phyloP scores from a whole-genome alignment of 2,113 vertebrate species.

The Engystomops pustulosus region DNA sequence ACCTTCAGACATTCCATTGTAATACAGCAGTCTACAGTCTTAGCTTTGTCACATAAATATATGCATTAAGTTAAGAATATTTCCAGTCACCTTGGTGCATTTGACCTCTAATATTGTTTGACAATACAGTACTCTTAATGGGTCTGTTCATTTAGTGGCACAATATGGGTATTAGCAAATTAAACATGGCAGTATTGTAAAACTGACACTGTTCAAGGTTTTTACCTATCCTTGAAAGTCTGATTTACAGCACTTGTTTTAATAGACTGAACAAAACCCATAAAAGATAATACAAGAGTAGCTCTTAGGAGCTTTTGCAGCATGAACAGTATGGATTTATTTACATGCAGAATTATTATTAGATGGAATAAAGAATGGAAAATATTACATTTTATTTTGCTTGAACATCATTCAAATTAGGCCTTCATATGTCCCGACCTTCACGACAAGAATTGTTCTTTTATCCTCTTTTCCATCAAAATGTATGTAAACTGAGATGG shows the following conservation, averaged over 20 bases:
- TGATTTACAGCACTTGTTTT: slow-evolving; percentile 20
- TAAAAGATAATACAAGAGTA: slow-evolving; percentile 24
- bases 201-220: slow-evolving; percentile 25
- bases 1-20: background rate
- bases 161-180: slow-evolving; percentile 23
- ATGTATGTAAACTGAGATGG: too few relatives aligned
- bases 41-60: background rate
- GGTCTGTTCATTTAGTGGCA: background rate
- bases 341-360: background rate
- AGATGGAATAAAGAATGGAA: background rate
- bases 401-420: background rate
- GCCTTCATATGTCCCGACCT: background rate
- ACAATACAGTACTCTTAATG: slow-evolving; percentile 17
- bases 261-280: slow-evolving; percentile 8
- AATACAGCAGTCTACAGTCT: background rate
- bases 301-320: slow-evolving; percentile 19
- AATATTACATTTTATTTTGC: background rate
- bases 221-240: slow-evolving; percentile 31
- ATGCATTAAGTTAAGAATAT: slow-evolving; percentile 2
- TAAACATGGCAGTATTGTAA: slow-evolving; percentile 23
- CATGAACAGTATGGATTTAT: slow-evolving; percentile 8
- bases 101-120: slow-evolving; percentile 19
- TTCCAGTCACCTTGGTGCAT: background rate
- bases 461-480: background rate
- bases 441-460: background rate